Evolutionary conservation across 2,113 vertebrate genomes (phyloP).

Genomic region (Mirza zaza): DNA sequence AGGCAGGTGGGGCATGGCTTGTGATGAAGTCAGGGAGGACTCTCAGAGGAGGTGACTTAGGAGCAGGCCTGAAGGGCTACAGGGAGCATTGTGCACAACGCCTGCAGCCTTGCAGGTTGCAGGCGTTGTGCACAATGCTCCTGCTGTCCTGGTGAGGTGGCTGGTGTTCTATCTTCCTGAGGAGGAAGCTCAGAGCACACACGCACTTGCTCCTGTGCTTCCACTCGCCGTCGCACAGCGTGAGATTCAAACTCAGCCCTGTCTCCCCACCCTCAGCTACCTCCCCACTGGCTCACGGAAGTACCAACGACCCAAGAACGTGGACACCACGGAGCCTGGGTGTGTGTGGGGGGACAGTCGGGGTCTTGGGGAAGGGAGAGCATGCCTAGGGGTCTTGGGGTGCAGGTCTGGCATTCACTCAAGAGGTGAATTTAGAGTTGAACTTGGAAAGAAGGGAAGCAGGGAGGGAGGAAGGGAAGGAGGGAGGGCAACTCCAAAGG

Average conservation of each 20-base stretch:
- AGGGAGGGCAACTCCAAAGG: neutral
- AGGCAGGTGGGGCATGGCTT: neutral
- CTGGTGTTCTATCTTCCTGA: neutral
- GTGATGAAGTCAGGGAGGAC: neutral
- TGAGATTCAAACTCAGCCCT: neutral
- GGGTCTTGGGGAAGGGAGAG: neutral
- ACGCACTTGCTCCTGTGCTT: neutral
- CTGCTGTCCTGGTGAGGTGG: neutral
- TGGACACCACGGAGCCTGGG: neutral
- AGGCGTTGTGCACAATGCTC: neutral
- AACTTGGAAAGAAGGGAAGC: neutral
- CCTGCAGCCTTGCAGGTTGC: neutral
- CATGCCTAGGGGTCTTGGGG: neutral
- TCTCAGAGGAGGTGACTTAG: neutral
- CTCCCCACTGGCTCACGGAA: neutral
- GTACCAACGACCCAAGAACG: neutral
- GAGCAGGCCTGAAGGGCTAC: neutral
- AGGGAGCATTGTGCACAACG: neutral
- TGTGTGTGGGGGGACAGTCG: too few relatives aligned
- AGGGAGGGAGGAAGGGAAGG: neutral
- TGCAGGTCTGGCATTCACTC: neutral
- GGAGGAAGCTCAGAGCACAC: neutral
- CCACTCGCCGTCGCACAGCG: neutral
- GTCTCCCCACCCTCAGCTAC: neutral
- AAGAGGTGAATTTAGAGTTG: neutral